Percentiles rank a stretch among this genome's conserved stretches.
Conservation (phyloP, 2,888 invertebrate genomes). For the Falcaria lacertinaria region DNA sequence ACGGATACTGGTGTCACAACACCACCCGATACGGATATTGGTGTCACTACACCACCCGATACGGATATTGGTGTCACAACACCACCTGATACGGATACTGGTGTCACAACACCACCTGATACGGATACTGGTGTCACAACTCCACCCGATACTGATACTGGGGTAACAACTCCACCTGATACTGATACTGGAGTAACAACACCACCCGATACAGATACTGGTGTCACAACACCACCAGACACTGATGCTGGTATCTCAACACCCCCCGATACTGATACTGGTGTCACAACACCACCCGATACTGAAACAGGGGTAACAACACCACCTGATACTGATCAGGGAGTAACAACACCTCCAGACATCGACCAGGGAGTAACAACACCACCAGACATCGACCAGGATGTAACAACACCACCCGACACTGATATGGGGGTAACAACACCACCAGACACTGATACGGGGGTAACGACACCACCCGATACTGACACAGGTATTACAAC, state of each 20-base stretch:
- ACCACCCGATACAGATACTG: not conserved
- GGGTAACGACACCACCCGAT: not conserved
- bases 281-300: not conserved
- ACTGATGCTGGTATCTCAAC: conserved; percentile 6
- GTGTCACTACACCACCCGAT: conserved; percentile 2
- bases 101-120: conserved; percentile 5
- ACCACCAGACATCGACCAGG: not conserved
- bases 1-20: conserved; percentile 3
- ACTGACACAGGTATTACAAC: conserved; percentile 4
- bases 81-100: conserved; percentile 2
- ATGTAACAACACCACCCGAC: conserved; percentile 3
- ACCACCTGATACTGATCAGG: conserved; percentile 4
- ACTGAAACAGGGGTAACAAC: conserved; percentile 6
- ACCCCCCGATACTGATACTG: not conserved
- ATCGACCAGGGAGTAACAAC: not conserved
- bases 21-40: conserved; percentile 4
- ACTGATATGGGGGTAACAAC: conserved; percentile 6
- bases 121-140: conserved; percentile 5
- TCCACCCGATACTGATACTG: conserved; percentile 5
- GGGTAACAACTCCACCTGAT: conserved; percentile 2
- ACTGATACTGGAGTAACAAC: not conserved
- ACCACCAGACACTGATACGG: no score
- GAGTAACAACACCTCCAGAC: conserved; percentile 2
- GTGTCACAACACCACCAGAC: conserved; percentile 3
- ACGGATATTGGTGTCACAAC: not conserved